phyloP scores from a whole-genome alignment of 2,888 invertebrate genomes.

The Cybosia mesomella region DNA sequence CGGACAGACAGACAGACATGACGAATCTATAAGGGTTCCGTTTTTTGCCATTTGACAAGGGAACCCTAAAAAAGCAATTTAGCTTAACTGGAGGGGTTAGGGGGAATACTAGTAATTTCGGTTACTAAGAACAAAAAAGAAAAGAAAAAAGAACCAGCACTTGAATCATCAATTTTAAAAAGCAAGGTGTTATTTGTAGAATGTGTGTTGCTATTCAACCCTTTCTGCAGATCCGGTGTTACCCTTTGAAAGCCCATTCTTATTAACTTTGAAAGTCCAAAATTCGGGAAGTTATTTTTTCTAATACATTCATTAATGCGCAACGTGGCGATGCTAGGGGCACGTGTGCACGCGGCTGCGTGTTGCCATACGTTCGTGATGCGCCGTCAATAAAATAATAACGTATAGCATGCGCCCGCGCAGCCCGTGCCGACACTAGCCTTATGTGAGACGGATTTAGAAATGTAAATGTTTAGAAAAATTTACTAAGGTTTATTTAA shows the following conservation, averaged over 20 bases:
- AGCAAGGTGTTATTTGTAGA: constrained; percentile 15
- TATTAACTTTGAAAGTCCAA: constrained; percentile 13
- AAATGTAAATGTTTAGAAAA: neutral
- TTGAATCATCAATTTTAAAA: neutral
- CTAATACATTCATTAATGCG: constrained; percentile 28
- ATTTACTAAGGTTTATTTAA: neutral
- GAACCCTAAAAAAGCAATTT: too few species aligned
- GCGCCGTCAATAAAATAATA: constrained; percentile 63
- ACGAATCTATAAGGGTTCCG: too few species aligned
- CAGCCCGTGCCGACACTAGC: constrained; percentile 55
- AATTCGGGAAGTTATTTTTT: constrained; percentile 25
- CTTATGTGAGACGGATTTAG: constrained; percentile 57
- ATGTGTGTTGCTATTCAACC: constrained; percentile 9
- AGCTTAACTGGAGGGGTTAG: neutral
- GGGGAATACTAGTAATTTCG: neutral
- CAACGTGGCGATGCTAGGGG: constrained; percentile 40
- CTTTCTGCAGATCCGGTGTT: constrained; percentile 13
- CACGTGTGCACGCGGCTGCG: constrained; percentile 59
- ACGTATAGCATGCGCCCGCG: constrained; percentile 57
- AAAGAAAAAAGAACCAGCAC: neutral
- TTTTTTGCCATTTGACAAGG: too few species aligned
- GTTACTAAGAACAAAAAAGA: too few species aligned
- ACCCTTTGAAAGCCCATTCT: constrained; percentile 16
- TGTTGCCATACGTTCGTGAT: constrained; percentile 72
- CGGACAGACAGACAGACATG: too few species aligned